Conservation (phyloP, 2,888 invertebrate genomes). For the Scelioninae gen. 1 region DNA sequence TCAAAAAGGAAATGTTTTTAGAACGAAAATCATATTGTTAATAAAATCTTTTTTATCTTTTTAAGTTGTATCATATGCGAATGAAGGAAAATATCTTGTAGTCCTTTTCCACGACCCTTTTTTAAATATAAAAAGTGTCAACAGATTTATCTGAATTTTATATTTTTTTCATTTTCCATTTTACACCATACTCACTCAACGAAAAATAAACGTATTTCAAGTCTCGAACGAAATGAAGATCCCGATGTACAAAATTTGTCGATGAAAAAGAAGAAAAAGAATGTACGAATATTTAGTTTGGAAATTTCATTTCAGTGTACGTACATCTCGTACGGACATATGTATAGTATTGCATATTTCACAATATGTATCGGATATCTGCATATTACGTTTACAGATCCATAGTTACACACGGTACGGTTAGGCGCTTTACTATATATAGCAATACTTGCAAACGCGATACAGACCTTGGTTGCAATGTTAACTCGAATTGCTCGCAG, state of each 20-base stretch:
- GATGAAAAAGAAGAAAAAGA: conserved; percentile 42
- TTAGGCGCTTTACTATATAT: conserved; percentile 69
- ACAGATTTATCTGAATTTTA: background rate
- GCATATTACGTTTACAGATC: conserved; percentile 68
- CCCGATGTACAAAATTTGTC: conserved; percentile 20
- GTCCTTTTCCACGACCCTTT: background rate
- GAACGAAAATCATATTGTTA: no score
- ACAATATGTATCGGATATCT: conserved; percentile 71
- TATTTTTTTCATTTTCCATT: background rate
- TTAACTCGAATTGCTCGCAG: conserved; percentile 63
- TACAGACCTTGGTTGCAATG: conserved; percentile 68
- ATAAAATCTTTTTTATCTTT: no score
- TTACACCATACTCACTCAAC: background rate
- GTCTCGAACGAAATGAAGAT: conserved; percentile 19
- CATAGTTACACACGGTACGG: conserved; percentile 58
- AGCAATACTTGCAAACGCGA: conserved; percentile 61
- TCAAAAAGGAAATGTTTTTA: no score
- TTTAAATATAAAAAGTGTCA: background rate
- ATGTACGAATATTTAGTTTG: conserved; percentile 54
- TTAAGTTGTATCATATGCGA: background rate
- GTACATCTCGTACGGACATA: conserved; percentile 24
- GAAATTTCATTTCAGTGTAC: conserved; percentile 41
- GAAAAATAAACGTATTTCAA: conserved; percentile 17
- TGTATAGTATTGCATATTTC: conserved; percentile 67
- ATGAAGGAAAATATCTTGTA: background rate